Evolutionary conservation across 2,888 invertebrate genomes (phyloP), one percentile per base, ranked within the genome.

Genomic region (Vannuccia rotundouncinata): DNA sequence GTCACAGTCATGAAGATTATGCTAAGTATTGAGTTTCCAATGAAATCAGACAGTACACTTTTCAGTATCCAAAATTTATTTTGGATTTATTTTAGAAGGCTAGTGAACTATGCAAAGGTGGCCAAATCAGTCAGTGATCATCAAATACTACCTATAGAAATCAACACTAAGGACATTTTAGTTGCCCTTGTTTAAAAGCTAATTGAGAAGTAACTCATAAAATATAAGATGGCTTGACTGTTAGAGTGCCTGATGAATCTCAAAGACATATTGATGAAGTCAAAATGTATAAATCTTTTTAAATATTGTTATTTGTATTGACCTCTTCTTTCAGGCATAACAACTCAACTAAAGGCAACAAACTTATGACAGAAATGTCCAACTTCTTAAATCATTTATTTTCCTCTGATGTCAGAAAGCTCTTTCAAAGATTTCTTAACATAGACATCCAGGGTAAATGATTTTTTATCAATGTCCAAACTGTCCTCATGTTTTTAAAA

Each of bases 341-440:
- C 66, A 27, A n/a, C 66, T 66, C 17, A 66, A 22, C 66, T 66
- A 2, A 66, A 22, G 13, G 66, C 66, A 27, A 66, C 25, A 27
- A 27, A 66, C 66, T 66, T 27, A 27, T 66, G 2, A 66, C 66
- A 22, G 25, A 66, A 66, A 22, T 66, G 66, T 66, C 66, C 66
- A 66, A 66, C 66, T 66, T 66, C 66, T 27, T 66, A 22, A 22
- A 66, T 27, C 2, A 66, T 66, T 66, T 66, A 22, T 27, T 27
- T 66, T 66, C 66, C 66, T 66, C 66, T 66, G 66, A 66, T 66
- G 66, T 66, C 66, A 27, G 66, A 66, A 17, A 66, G 22, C 66
- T 66, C 22, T 66, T n/a, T 66, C 66, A 66, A 66, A 66, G 66
- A 66, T 66, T 66, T 66, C 66, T 13, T 22, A 66, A 66, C 66